Conservation (phyloP, 2,113 vertebrate genomes). For the Rhinichthys klamathensis region DNA sequence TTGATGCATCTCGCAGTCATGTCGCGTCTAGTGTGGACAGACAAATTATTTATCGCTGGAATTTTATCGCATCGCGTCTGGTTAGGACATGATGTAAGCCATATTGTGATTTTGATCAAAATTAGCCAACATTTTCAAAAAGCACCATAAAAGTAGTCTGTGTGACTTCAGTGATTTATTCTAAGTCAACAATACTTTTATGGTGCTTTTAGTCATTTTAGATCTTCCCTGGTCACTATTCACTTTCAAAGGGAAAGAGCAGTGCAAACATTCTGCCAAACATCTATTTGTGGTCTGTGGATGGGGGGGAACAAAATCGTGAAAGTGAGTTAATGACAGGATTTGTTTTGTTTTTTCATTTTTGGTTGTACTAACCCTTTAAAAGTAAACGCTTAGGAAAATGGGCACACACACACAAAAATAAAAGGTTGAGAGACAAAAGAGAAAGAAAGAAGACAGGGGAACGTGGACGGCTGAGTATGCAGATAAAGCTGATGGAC, state of each 20-base stretch:
- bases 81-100: too few species aligned
- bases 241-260: background rate
- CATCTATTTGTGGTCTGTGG: background rate
- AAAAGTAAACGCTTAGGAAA: background rate
- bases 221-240: background rate
- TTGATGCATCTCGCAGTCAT: too few species aligned
- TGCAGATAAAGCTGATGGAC: conserved; percentile 66
- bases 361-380: background rate
- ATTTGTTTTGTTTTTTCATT: background rate
- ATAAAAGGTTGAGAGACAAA: background rate
- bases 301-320: background rate
- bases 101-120: too few species aligned
- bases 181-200: background rate
- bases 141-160: background rate
- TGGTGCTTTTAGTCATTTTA: background rate
- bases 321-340: too few species aligned
- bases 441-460: background rate
- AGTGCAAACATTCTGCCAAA: background rate
- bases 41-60: too few species aligned
- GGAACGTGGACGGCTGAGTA: conserved; percentile 8
- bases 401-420: background rate
- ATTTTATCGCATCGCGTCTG: too few species aligned
- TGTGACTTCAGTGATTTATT: background rate
- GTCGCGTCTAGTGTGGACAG: too few species aligned
- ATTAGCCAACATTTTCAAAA: background rate